Percentiles rank a stretch among this genome's conserved stretches.
Evolutionary conservation across 1,140 invertebrate genomes (phyloP).

Genomic region (Polyergus mexicanus): DNA sequence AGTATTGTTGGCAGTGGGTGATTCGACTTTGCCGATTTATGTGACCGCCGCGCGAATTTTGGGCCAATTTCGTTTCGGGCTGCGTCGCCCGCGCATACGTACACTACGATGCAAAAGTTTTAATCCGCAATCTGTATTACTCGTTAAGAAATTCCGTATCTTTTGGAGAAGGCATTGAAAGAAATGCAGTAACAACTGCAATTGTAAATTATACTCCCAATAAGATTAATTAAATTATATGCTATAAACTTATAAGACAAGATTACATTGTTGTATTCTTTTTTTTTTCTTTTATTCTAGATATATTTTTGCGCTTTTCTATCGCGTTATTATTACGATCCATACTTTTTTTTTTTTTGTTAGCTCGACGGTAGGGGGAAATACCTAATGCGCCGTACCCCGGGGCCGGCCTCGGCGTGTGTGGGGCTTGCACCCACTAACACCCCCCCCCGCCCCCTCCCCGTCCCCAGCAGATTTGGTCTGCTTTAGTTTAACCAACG

Average conservation of each 20-base stretch:
- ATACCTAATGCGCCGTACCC: too few species aligned
- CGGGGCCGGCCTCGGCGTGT: too few species aligned
- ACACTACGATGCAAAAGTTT: conserved; percentile 46
- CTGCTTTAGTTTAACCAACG: too few species aligned
- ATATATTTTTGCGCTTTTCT: conserved; percentile 6
- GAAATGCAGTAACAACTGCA: neutral
- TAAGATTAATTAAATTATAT: neutral
- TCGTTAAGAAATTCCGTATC: neutral
- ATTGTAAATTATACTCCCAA: neutral
- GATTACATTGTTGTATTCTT: too few species aligned
- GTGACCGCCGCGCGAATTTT: conserved; percentile 66
- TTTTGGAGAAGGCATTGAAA: neutral
- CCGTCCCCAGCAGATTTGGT: too few species aligned
- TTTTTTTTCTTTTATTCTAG: neutral
- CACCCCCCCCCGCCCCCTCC: too few species aligned
- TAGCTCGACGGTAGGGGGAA: too few species aligned
- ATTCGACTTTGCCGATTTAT: conserved; percentile 68
- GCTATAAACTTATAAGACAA: conserved; percentile 17
- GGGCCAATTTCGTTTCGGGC: conserved; percentile 60
- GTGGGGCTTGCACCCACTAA: too few species aligned
- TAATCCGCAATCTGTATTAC: conserved; percentile 10
- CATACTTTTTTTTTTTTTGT: too few species aligned
- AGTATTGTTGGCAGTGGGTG: conserved; percentile 63
- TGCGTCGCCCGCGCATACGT: conserved; percentile 4
- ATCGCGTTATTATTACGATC: neutral